Conservation (phyloP, 2,888 invertebrate species). For the Dryocosmus kuriphilus region DNA sequence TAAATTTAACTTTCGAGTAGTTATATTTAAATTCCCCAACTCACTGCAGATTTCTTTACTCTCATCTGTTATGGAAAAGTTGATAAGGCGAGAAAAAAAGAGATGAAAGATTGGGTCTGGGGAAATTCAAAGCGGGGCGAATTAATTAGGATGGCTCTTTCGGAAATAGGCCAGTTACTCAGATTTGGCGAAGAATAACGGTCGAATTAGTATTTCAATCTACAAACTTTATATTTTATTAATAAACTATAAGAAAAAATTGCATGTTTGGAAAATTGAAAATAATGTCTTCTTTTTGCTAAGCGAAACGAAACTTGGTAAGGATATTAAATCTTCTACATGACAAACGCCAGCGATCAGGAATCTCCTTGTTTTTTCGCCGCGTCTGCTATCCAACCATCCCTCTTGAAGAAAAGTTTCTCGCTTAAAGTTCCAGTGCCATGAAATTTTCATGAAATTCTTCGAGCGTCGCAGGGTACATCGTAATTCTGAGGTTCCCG, state of each 20-base stretch:
- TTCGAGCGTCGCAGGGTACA: conserved; percentile 35
- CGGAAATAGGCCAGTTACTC: not conserved
- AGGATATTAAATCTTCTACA: conserved; percentile 29
- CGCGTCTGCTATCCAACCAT: conserved; percentile 30
- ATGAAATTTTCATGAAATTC: conserved; percentile 58
- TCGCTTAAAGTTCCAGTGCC: conserved; percentile 54
- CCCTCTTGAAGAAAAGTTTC: conserved; percentile 48
- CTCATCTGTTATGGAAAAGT: not conserved
- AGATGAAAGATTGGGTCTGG: not conserved
- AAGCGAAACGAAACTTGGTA: not conserved
- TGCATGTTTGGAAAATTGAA: too few species aligned
- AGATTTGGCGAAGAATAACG: not conserved
- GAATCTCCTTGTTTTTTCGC: conserved; percentile 24
- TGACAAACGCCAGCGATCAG: conserved; percentile 3
- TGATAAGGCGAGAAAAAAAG: not conserved
- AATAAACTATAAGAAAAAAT: not conserved
- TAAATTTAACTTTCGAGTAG: conserved; percentile 12
- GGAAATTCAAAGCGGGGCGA: not conserved
- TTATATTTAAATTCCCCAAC: not conserved
- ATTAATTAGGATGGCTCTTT: not conserved
- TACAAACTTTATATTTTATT: too few species aligned
- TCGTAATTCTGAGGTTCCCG: conserved; percentile 27
- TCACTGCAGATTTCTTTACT: not conserved
- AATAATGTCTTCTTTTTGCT: not conserved
- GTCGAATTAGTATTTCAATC: too few species aligned